Evolutionary conservation across 2,888 invertebrate species (phyloP), one percentile per base, ranked within the genome.

Genomic region (Drosophila formosana): DNA sequence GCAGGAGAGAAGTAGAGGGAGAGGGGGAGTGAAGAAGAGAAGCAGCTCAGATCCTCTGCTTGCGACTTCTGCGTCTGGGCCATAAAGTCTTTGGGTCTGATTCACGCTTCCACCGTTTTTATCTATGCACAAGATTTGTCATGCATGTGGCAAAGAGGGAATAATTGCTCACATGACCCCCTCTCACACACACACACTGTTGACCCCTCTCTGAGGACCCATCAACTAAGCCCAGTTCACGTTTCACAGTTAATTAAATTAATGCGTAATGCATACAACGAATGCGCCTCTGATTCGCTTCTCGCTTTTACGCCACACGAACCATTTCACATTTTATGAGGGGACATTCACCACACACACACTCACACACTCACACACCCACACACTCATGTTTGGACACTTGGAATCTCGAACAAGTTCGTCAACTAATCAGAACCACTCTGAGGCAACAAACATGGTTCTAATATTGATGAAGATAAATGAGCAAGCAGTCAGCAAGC

Each of bases 221-320:
- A 53, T 64, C 50, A 49, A 25, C 51, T 4, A 30, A 39, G 46
- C 9, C 41, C 32, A 37, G 47, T 32, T 66, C 46, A 63, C 66
- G 53, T 49, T 66, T 80, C 71, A 25, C 78, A 68, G 83, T 62
- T 88, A 88, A 83, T 83, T 83, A 62, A 86, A 86, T 83, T 88
- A 83, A 88, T 78, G 70, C 69, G 51, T 65, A 75, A 82, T 74
- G 68, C 68, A 73, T 66, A 50, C 58, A 71, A 55, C 67, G 53
- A 72, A 57, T 41, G 37, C 52, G 47, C 23, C 64, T 62, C 66
- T 63, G 66, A 80, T 75, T 78, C 41, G 7, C 46, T 28, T 37
- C 28, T 57, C 13, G 39, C n/a, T 75, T 69, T 64, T 45, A n/a
- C 34, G 51, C 23, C 51, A 47, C 47, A 51, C 45, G 68, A 75